Conservation (phyloP, 2,888 invertebrate genomes). For the Desoria tigrina region DNA sequence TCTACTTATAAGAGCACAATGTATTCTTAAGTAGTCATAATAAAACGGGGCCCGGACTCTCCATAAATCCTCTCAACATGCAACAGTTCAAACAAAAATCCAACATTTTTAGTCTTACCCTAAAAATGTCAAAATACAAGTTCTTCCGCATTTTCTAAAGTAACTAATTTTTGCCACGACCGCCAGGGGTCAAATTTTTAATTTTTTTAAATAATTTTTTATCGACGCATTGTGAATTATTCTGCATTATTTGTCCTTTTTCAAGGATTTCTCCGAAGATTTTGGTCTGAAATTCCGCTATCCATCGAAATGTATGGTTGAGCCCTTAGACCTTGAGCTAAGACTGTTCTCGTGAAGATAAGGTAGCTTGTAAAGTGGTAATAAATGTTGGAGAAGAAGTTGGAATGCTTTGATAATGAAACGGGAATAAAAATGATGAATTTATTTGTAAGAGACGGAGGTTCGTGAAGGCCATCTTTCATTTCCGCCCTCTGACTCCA, state of each 20-base stretch:
- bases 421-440: conserved; percentile 52
- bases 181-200: too few relatives aligned
- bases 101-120: not conserved
- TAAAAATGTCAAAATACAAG: too few relatives aligned
- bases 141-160: too few relatives aligned
- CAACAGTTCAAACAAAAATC: not conserved
- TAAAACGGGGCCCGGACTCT: not conserved
- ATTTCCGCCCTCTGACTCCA: conserved; percentile 44
- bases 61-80: not conserved
- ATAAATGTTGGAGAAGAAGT: too few relatives aligned
- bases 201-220: too few relatives aligned
- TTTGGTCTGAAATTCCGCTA: not conserved
- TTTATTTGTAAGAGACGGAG: conserved; percentile 18
- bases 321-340: not conserved
- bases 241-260: too few relatives aligned
- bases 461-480: conserved; percentile 39
- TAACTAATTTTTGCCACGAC: too few relatives aligned
- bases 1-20: not conserved
- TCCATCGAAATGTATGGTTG: not conserved
- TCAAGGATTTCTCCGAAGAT: too few relatives aligned
- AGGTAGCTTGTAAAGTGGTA: too few relatives aligned
- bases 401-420: too few relatives aligned
- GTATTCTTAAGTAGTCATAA: not conserved
- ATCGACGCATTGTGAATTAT: too few relatives aligned
- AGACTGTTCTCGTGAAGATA: too few relatives aligned